phyloP scores from a whole-genome alignment of 2,888 invertebrate species.

The Drosophila pseudotalamancana region DNA sequence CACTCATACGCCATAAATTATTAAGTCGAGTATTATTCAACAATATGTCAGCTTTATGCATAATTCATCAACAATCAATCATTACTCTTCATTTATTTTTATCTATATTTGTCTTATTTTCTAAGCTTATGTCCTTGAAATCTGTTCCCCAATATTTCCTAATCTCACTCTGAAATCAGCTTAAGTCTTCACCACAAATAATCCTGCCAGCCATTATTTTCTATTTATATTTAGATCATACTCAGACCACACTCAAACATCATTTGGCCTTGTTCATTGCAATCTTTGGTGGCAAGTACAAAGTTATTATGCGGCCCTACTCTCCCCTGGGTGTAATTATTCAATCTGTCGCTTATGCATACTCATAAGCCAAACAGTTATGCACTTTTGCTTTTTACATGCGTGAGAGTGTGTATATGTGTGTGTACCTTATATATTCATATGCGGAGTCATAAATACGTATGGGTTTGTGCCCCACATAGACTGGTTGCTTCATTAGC shows the following conservation, averaged over 20 bases:
- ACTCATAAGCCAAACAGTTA: conserved; percentile 34
- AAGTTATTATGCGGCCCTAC: conserved; percentile 17
- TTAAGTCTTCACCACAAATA: conserved; percentile 3
- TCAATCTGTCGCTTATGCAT: conserved; percentile 67
- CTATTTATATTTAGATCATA: conserved; percentile 18
- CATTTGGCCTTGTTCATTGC: conserved; percentile 24
- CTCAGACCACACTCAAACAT: conserved; percentile 6
- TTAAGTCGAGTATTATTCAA: neutral
- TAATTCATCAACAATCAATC: too few relatives aligned
- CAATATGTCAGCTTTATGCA: neutral
- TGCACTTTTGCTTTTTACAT: conserved; percentile 17
- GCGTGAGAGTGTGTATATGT: conserved; percentile 5
- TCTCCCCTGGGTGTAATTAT: conserved; percentile 67
- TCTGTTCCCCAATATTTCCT: neutral
- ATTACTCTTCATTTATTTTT: too few relatives aligned
- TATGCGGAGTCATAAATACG: conserved; percentile 10
- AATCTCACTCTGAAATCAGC: neutral
- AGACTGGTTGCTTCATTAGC: conserved; percentile 73
- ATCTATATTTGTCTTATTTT: too few relatives aligned
- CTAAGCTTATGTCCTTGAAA: neutral
- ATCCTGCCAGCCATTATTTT: conserved; percentile 1
- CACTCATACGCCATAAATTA: too few relatives aligned
- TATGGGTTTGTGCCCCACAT: conserved; percentile 16
- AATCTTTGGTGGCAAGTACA: conserved; percentile 26
- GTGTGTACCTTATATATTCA: conserved; percentile 10